Base-by-base conservation (phyloP, 2,113 vertebrate genomes). In the Haplochromis vanheusdeni region DNA sequence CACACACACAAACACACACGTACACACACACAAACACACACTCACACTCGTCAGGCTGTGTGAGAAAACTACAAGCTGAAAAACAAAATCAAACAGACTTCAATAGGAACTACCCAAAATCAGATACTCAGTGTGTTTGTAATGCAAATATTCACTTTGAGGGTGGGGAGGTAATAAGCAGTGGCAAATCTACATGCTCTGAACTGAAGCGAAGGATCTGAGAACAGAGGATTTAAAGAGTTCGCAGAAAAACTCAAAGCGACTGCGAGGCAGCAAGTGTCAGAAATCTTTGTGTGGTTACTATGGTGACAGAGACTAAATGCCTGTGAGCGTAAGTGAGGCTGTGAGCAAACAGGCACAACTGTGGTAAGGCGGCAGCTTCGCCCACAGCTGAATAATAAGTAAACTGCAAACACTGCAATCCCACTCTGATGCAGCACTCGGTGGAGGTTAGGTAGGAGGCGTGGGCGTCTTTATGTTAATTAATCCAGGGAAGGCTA, bases 221-320 rank as follows among this genome's bases (percentile, higher is more conserved):
- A 85, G 85, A 86, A 60, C n/a, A 83, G 35, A 81, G 84, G 83
- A 83, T 83, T 86, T 73, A 82, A 86, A 84, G 83, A 58, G 40
- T 80, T 85, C 2, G 52, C 45, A 80, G 82, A 81, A 77, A 70
- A 82, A 82, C 82, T 86, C 81, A 82, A 87, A 89, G 87, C 54
- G 6, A 83, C 82, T 81, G 83, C 13, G 6, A 80, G 37, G 80
- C 85, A 85, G 89, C 86, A 54, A 81, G 85, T 87, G 89, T 87
- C 85, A 89, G 81, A 81, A 91, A 75, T 92, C 40, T 89, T 93
- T 86, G 89, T 90, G 89, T 45, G 47, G 94, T 95, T 95, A 83
- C 95, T 86, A 90, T 90, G 91, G 94, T 86, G 93, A 94, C 81
- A 62, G 82, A 80, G 79, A 88, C 82, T 84, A 89, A 92, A 70